Evolutionary conservation across 2,888 invertebrate species (phyloP).

Genomic region (Lasius platythorax): DNA sequence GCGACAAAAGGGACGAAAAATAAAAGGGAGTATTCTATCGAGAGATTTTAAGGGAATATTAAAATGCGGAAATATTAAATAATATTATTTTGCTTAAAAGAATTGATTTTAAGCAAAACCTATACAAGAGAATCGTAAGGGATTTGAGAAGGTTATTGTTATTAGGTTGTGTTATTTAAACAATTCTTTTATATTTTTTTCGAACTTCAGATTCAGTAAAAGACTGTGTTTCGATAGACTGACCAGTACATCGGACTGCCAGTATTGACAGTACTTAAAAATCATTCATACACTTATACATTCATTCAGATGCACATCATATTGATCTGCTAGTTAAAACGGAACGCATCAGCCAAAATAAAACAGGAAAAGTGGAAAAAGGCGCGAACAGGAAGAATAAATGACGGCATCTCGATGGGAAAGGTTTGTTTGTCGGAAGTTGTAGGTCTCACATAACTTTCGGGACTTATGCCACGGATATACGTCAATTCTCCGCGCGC

Average conservation of each 20-base stretch:
- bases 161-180: not conserved
- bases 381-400: not conserved
- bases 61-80: not conserved
- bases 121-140: too few relatives aligned
- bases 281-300: not conserved
- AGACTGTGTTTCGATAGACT: not conserved
- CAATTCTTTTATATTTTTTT: too few relatives aligned
- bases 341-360: not conserved
- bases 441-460: conserved; percentile 44
- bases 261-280: not conserved
- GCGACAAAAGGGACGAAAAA: not conserved
- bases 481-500: conserved; percentile 46
- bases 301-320: not conserved
- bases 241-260: too few relatives aligned
- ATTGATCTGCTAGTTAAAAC: not conserved
- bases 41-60: not conserved
- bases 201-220: not conserved
- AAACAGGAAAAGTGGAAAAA: not conserved
- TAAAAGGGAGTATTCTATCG: not conserved
- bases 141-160: too few relatives aligned
- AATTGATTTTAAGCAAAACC: too few relatives aligned
- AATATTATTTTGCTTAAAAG: too few relatives aligned
- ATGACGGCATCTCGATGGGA: conserved; percentile 24
- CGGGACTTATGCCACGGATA: conserved; percentile 19
- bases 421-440: conserved; percentile 45